Evolutionary conservation across 2,797 vertebrate genomes (phyloP).

Genomic region (Steatocranus sp.): DNA sequence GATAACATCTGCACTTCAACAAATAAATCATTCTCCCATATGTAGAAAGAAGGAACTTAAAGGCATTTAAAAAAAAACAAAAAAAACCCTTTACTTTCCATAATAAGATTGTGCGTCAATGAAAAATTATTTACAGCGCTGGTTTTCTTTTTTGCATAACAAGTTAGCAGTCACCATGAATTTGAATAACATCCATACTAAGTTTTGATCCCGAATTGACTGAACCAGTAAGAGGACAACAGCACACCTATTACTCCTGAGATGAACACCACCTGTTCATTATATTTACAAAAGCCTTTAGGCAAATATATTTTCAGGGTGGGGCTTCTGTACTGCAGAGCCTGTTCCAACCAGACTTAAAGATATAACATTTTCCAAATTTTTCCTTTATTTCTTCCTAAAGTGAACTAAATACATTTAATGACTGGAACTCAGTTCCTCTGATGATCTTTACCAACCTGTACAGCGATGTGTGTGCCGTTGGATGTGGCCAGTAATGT

Average conservation of each 20-base stretch:
- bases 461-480: constrained; percentile 98
- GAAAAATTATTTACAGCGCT: neutral
- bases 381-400: neutral
- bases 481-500: constrained; percentile 96
- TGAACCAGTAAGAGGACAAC: neutral
- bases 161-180: neutral
- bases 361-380: neutral
- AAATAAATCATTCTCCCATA: no score
- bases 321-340: neutral
- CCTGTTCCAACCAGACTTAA: neutral
- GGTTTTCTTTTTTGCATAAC: neutral
- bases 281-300: neutral
- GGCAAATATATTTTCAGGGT: constrained; percentile 11
- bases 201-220: neutral
- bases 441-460: constrained; percentile 73
- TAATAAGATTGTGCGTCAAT: neutral
- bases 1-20: neutral
- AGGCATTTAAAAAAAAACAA: neutral
- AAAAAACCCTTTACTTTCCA: neutral
- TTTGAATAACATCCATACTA: neutral
- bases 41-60: no score
- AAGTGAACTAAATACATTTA: neutral
- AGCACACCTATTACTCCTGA: neutral
- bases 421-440: neutral
- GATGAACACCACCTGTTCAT: neutral